Evolutionary conservation across 1,140 invertebrate genomes (phyloP), one percentile per base, ranked within the genome.

Genomic region (silkworm (Bombyx mori)): DNA sequence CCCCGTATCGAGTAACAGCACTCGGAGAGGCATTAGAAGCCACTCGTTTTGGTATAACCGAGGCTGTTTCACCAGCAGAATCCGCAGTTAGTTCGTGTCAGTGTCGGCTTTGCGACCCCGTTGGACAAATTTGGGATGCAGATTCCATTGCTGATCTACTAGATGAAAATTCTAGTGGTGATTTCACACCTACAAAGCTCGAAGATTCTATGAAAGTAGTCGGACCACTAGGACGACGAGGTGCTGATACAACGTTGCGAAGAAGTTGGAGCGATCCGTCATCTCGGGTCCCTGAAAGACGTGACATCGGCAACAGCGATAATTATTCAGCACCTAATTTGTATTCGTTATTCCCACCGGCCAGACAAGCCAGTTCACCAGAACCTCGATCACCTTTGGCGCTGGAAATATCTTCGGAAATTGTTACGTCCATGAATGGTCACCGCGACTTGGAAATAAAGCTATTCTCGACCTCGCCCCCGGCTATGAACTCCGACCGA

Each of bases 361-460:
- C 72, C 65, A 89, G 65, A 85, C 86, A 62, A 75, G 83, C 64
- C 69, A 88, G 80, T 71, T 83, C 72, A 61, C 84, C 76, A 8
- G 82, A 86, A 61, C 79, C 82, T 49, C 74, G 78, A 51, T 84
- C 65, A 47, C 77, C 71, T 54, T 71, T 79, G 52, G 79, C 75
- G 53, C 80, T 93, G 55, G 90, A 94, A 74, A 92, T 94, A n/a
- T 93, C 92, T 0, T 93, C 93, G 10, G 92, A 94, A 67, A 94
- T 94, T 58, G 92, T 94, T 44, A 94, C 93, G 22, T 94, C 93
- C 57, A 90, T 91, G 51, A 93, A 94, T 73, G 93, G 93, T 5
- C 93, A 94, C 71, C 88, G 93, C 52, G 93, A 94, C 77, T 82
- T 94, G 65, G 93, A 95, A 80, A 94, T 94, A 70, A 93, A 93